Evolutionary conservation across 92 coral and sea anemone genomes (phyloP).

Genomic region (Phenganax stokvisi): DNA sequence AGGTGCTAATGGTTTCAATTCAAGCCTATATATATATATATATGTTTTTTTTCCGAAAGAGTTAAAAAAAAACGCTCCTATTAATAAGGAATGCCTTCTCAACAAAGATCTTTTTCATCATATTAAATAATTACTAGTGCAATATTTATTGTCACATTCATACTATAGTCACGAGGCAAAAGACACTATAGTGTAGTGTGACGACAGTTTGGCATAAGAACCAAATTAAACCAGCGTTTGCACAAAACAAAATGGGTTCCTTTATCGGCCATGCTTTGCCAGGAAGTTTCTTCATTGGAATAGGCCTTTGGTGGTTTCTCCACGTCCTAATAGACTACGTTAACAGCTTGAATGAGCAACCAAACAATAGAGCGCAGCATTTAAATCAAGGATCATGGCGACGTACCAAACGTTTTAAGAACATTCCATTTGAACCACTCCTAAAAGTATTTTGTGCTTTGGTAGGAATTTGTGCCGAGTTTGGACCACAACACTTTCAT

Average conservation of each 20-base stretch:
- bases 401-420: background rate
- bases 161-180: too few species aligned
- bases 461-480: slow-evolving; percentile 55
- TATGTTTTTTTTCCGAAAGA: too few species aligned
- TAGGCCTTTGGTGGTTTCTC: slow-evolving; percentile 68
- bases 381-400: slow-evolving; percentile 18
- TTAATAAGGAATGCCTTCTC: too few species aligned
- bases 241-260: slow-evolving; percentile 56
- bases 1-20: too few species aligned
- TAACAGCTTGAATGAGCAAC: background rate
- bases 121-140: too few species aligned
- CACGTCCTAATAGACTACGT: slow-evolving; percentile 44
- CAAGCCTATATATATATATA: too few species aligned
- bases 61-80: too few species aligned
- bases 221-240: background rate
- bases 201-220: background rate
- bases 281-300: slow-evolving; percentile 54
- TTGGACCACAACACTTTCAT: slow-evolving; percentile 47
- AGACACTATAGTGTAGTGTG: background rate
- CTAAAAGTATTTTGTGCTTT: slow-evolving; percentile 49
- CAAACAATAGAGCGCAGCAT: background rate
- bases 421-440: slow-evolving; percentile 65
- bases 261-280: slow-evolving; percentile 75
- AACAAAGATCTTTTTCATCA: too few species aligned
- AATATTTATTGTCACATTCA: too few species aligned